A percentile compares a stretch with the other conserved stretches of the same genome.
phyloP scores from a whole-genome alignment of 2,113 vertebrate genomes.

The Macquaria australasica region DNA sequence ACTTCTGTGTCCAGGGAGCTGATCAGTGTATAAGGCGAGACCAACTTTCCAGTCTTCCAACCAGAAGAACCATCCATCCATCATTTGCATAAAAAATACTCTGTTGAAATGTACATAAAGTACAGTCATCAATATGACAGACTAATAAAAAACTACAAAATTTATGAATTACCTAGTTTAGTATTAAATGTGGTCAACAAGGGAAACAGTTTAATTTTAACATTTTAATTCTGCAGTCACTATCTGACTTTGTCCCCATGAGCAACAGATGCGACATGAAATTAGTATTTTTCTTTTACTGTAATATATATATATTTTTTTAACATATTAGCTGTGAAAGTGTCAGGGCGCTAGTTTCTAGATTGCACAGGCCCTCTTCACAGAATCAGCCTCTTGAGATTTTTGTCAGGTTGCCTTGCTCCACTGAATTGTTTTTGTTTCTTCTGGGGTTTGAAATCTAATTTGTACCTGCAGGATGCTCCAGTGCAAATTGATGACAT shows the following conservation, averaged over 20 bases:
- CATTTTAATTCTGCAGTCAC: neutral
- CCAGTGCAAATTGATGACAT: constrained; percentile 56
- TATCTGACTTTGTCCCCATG: neutral
- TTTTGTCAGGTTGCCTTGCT: constrained; percentile 41
- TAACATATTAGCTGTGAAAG: neutral
- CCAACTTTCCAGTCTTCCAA: neutral
- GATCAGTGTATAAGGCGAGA: neutral
- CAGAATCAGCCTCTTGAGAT: constrained; percentile 20
- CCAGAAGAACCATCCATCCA: neutral
- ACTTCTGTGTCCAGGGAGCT: neutral
- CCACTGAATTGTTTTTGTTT: constrained; percentile 37
- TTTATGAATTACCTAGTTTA: neutral
- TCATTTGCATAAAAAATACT: neutral
- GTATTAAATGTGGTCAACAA: constrained; percentile 8
- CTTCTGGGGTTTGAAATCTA: constrained; percentile 42
- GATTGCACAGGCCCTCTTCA: neutral
- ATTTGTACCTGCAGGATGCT: constrained; percentile 52
- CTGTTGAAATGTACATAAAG: neutral
- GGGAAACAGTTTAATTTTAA: neutral
- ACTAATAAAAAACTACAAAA: constrained; percentile 6
- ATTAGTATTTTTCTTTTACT: neutral
- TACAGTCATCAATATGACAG: neutral
- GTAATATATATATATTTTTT: neutral
- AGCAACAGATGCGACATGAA: neutral
- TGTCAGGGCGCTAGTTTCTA: neutral